Base-by-base conservation (phyloP, 2,797 vertebrate species). In the Ceyx erithaca region DNA sequence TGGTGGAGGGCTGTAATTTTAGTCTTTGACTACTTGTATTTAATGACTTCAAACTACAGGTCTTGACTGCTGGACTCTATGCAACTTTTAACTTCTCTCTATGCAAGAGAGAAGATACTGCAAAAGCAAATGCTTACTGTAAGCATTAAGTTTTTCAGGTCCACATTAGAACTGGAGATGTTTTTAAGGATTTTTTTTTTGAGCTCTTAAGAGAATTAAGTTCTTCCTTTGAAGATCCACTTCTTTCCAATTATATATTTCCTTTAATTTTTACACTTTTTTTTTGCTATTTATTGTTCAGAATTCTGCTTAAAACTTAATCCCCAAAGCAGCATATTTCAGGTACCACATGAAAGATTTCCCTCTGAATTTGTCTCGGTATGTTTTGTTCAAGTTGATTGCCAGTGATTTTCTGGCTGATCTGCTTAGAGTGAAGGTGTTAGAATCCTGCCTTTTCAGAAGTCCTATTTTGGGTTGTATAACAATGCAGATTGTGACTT, bases 381-480 rank as follows among this genome's bases (percentile, higher is more conserved):
- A 5, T 58, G 45, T 68, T 91, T 83, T 75, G 33, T 75, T 85
- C 37, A 55, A 79, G 41, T 72, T 2, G 13, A 84, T 91, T 73
- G 64, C 37, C 46, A 54, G 43, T 73, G 76, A 46, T 92, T 92
- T 90, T 80, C 71, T 90, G 71, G 68, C 66, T 85, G n/a, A 76
- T 88, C 59, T 88, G 43, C 58, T 76, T 67, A 26, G 22, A 84
- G 13, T 1, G 2, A 59, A 91, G 59, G 80, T 84, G 80, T 79
- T 46, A 85, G 61, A 88, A 76, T 33, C 9, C 5, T 14, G 18
- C 10, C 55, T 49, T 51, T 63, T 19, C n/a, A 54, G 54, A 86
- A 95, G 26, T 35, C 31, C 16, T 59, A 2, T 84, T 89, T 22
- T 73, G 77, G 19, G 19, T 54, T 73, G 41, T 46, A 28, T 31